phyloP scores from a whole-genome alignment of 2,888 invertebrate species.

The Sinelater perroti region DNA sequence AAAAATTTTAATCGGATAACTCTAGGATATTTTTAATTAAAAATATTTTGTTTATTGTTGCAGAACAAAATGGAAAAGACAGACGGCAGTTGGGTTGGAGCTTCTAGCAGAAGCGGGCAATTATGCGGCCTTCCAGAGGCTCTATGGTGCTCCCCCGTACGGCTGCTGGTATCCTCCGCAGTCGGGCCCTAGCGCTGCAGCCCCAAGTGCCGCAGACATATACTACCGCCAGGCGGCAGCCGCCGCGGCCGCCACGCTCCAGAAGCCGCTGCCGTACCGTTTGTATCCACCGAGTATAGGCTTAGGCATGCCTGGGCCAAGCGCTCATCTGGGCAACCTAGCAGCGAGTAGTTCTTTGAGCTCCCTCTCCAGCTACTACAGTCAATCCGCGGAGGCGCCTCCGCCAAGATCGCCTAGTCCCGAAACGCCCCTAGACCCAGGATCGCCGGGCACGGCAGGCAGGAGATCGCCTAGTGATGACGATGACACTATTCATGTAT shows the following conservation, averaged over 20 bases:
- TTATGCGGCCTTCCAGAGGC: slow-evolving; percentile 96
- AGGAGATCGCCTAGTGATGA: slow-evolving; percentile 65
- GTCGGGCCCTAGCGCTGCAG: slow-evolving; percentile 66
- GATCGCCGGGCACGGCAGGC: slow-evolving; percentile 65
- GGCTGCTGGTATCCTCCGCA: slow-evolving; percentile 71
- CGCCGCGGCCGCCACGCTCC: slow-evolving; percentile 78
- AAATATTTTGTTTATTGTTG: slow-evolving; percentile 52
- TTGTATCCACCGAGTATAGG: slow-evolving; percentile 67
- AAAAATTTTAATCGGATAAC: too few species aligned
- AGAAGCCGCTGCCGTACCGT: slow-evolving; percentile 88
- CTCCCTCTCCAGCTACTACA: slow-evolving; percentile 66
- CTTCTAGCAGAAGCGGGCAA: slow-evolving; percentile 97
- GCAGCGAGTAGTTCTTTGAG: slow-evolving; percentile 74
- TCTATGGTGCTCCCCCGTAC: slow-evolving; percentile 83
- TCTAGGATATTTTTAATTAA: neutral
- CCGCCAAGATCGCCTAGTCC: slow-evolving; percentile 60
- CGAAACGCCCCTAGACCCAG: slow-evolving; percentile 69
- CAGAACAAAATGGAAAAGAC: slow-evolving; percentile 99
- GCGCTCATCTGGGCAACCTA: slow-evolving; percentile 71
- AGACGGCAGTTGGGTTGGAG: slow-evolving; percentile 97
- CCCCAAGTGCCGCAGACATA: slow-evolving; percentile 74
- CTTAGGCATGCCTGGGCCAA: slow-evolving; percentile 73
- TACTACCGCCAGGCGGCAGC: slow-evolving; percentile 86
- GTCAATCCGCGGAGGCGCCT: slow-evolving; percentile 65
- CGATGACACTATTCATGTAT: slow-evolving; percentile 72